A percentile compares a stretch with the other conserved stretches of the same genome.
Conservation (phyloP, 2,797 vertebrate species). For the Gephyroberyx darwinii region DNA sequence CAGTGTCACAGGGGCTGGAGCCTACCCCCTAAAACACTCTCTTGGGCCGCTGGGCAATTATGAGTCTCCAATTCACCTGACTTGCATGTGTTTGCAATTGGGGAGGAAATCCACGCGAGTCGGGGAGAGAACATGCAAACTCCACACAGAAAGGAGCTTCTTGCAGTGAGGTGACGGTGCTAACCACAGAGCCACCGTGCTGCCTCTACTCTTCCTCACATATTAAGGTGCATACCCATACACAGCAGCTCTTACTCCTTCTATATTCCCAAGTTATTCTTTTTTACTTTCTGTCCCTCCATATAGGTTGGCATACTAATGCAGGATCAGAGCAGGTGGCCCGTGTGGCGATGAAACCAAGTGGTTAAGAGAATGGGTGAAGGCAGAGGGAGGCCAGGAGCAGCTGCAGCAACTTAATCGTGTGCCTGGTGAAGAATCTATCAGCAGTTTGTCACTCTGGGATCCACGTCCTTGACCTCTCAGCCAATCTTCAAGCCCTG, state of each 20-base stretch:
- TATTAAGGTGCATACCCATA: not conserved
- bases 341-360: slow-evolving; percentile 48
- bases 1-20: too few species aligned
- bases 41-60: too few species aligned
- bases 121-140: too few species aligned
- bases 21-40: too few species aligned
- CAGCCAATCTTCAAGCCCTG: slow-evolving; percentile 15
- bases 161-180: too few species aligned
- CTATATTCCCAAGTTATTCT: slow-evolving; percentile 5
- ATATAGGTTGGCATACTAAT: slow-evolving; percentile 12
- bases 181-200: too few species aligned
- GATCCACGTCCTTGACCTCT: slow-evolving; percentile 52
- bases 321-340: slow-evolving; percentile 50
- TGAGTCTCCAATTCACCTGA: too few species aligned
- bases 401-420: slow-evolving; percentile 61
- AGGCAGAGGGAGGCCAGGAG: slow-evolving; percentile 21
- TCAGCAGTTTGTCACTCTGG: slow-evolving; percentile 38
- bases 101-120: too few species aligned
- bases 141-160: too few species aligned
- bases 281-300: slow-evolving; percentile 4
- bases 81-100: too few species aligned
- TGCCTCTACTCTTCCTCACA: not conserved
- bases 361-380: slow-evolving; percentile 15
- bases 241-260: not conserved
- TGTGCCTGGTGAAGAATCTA: slow-evolving; percentile 41